Conservation (phyloP, 2,888 invertebrate species). For the Mesorhabditis spiculigera region DNA sequence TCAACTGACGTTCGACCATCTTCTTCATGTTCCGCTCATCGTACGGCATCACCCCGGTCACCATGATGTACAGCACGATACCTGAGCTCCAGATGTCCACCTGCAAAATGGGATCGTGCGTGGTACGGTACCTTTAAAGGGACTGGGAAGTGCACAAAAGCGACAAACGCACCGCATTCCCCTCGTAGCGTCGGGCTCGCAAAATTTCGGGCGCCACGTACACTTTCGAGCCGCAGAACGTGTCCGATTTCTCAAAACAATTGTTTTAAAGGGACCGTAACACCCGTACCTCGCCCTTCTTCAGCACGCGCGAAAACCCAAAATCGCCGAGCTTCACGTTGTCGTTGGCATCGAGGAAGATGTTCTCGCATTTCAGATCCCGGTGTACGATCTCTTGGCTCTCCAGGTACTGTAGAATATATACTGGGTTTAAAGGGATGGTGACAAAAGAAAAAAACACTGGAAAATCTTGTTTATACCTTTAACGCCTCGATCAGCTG, state of each 20-base stretch:
- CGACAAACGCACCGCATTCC: conserved; percentile 40
- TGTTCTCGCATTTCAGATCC: conserved; percentile 72
- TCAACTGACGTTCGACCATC: conserved; percentile 31
- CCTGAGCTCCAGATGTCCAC: conserved; percentile 78
- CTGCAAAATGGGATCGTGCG: background rate
- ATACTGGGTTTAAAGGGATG: background rate
- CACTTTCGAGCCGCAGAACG: conserved; percentile 80
- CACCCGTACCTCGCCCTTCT: conserved; percentile 16
- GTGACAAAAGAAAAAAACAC: background rate
- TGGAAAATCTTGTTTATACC: conserved; percentile 12
- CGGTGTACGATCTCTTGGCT: conserved; percentile 57
- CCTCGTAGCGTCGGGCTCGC: conserved; percentile 68
- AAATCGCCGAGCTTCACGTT: conserved; percentile 86
- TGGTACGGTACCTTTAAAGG: background rate
- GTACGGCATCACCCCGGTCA: conserved; percentile 54
- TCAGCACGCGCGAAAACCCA: conserved; percentile 74
- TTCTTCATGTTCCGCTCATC: conserved; percentile 41
- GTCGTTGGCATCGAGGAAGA: conserved; percentile 66
- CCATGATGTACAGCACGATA: conserved; percentile 75
- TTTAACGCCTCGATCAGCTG: conserved; percentile 58
- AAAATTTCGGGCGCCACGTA: conserved; percentile 84
- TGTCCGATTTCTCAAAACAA: conserved; percentile 67
- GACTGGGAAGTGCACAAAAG: background rate
- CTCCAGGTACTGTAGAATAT: conserved; percentile 33
- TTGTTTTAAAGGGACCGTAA: background rate